Evolutionary conservation across 2,797 vertebrate genomes (phyloP), one percentile per base, ranked within the genome.

Genomic region (Myotis daubentonii): DNA sequence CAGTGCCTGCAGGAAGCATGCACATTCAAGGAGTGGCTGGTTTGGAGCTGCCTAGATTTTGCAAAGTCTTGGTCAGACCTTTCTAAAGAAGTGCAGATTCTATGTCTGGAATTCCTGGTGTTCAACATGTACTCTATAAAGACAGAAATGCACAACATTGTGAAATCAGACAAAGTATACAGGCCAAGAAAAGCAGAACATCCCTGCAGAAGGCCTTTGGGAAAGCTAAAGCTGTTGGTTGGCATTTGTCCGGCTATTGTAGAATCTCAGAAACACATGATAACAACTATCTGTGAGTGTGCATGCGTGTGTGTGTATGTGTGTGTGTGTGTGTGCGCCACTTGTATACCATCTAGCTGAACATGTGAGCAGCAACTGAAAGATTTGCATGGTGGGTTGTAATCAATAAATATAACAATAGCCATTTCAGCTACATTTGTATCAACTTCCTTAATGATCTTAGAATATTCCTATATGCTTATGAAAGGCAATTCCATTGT

Each of bases 361-460:
- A 51, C 82, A 60, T 25, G 25, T 88, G 53, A 22, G 47, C 3
- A 57, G 60, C 44, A 84, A 36, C 71, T 65, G 49, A 79, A 57
- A 33, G 78, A 74, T 79, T 16, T 41, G 7, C 16, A 16, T 57
- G 47, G 53, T 44, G 60, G 47, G 33, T 72, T 85, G 47, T 17
- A 97, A 88, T 93, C 78, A 33, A 60, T 72, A 81, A 53, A 84
- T 93, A 13, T 28, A 76, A 76, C 72, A 81, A 70, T 47, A 41
- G 33, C 17, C 11, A 4, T 51, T 83, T 47, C 23, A 65, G 36
- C 38, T 80, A 47, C 16, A 47, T 89, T 74, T 51, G 30, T 47
- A 36, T 87, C 38, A 41, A 30, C 68, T 87, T 89, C 33, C 51
- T 91, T 28, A 53, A 55, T 78, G 55, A 78, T 23, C 55, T 85